Evolutionary conservation across 2,113 vertebrate genomes (phyloP).

Genomic region (Todiramphus chloris): DNA sequence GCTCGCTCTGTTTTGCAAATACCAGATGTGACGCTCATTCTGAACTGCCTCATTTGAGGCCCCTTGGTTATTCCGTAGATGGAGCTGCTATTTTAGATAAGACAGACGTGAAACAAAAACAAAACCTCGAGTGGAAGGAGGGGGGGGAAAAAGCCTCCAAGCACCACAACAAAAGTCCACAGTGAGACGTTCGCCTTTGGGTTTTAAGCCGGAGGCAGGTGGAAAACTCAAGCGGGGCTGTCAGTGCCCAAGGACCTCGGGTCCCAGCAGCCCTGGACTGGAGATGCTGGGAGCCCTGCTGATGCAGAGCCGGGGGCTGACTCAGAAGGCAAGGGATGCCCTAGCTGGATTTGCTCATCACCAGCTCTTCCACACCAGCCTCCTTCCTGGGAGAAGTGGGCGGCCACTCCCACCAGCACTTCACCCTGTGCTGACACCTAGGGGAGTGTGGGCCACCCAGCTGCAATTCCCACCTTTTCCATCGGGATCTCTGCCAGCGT

Average conservation of each 20-base stretch:
- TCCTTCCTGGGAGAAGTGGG: not conserved
- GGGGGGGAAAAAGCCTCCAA: not conserved
- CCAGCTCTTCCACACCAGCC: not conserved
- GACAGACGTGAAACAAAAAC: not conserved
- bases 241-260: fast-evolving
- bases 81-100: constrained; percentile 50
- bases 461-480: not conserved
- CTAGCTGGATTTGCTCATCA: too few species aligned
- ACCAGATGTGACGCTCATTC: constrained; percentile 32
- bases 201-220: not conserved
- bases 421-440: too few species aligned
- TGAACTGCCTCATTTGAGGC: constrained; percentile 2
- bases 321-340: not conserved
- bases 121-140: not conserved
- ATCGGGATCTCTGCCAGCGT: not conserved
- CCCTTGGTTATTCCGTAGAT: constrained; percentile 23
- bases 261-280: not conserved
- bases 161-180: not conserved
- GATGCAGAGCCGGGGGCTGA: not conserved
- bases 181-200: not conserved
- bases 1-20: constrained; percentile 17
- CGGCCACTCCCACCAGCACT: fast-evolving
- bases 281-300: not conserved
- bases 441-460: fast-evolving
- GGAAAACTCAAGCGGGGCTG: not conserved